A percentile compares a stretch with the other conserved stretches of the same genome.
phyloP scores from a whole-genome alignment of 2,797 vertebrate species.

The Eulemur mongoz region DNA sequence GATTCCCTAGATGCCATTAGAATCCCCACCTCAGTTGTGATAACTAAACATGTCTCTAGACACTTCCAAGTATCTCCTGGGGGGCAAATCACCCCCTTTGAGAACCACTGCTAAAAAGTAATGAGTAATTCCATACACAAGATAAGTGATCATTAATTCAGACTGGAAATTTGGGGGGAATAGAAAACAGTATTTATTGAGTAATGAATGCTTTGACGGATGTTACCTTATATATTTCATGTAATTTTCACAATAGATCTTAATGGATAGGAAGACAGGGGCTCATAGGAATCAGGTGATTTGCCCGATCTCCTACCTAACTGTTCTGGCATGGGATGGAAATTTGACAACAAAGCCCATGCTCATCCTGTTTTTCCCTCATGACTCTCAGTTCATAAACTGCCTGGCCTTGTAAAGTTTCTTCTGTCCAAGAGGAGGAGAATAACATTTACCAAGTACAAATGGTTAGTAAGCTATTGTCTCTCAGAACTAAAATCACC shows the following conservation, averaged over 20 bases:
- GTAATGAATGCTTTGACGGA: not conserved
- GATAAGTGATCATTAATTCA: conserved; percentile 1
- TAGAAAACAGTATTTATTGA: not conserved
- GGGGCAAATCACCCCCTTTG: not conserved
- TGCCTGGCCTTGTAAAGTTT: not conserved
- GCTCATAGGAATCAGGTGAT: not conserved
- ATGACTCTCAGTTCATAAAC: not conserved
- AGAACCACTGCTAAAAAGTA: not conserved
- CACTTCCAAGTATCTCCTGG: not conserved
- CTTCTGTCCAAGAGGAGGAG: not conserved
- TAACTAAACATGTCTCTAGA: not conserved
- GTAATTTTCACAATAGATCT: not conserved
- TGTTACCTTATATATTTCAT: not conserved
- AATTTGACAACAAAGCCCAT: not conserved
- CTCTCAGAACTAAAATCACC: not conserved
- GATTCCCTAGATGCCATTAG: not conserved
- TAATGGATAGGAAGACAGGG: not conserved
- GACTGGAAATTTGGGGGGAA: not conserved
- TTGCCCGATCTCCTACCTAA: not conserved
- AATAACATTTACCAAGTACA: not conserved
- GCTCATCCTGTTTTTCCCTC: not conserved
- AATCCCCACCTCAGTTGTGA: not conserved
- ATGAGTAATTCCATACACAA: not conserved
- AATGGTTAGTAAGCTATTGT: not conserved
- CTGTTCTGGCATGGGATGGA: not conserved